These are phyloP conservation scores for Genyomyrus donnyi DNA, from an alignment of 2,113 vertebrate species.

Conservation along the genomic window DNA sequence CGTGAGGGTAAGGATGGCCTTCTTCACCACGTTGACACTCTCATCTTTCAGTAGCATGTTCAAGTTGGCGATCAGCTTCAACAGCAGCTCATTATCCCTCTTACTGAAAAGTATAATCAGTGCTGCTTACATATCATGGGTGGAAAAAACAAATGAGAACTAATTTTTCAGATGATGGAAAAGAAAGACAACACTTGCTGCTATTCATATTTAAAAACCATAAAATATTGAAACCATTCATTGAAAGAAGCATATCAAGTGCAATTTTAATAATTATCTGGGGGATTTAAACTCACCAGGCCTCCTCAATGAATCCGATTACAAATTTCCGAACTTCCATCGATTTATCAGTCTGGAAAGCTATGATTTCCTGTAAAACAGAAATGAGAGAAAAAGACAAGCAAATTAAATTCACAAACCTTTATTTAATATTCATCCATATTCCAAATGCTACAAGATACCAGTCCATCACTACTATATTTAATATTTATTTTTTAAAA, in stretches of 20 bases:
- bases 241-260: not conserved
- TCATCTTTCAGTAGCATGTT: constrained; percentile 88
- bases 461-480: not conserved
- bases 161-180: not conserved
- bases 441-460: not conserved
- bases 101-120: constrained; percentile 60
- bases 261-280: not conserved
- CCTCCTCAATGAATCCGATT: constrained; percentile 91
- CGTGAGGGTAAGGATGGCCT: constrained; percentile 86
- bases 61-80: constrained; percentile 81
- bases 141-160: not conserved
- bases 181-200: not conserved
- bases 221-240: not conserved
- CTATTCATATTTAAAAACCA: not conserved
- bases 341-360: constrained; percentile 87
- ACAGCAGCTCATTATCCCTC: constrained; percentile 81
- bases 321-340: constrained; percentile 87
- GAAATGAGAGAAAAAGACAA: not conserved
- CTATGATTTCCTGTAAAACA: constrained; percentile 75
- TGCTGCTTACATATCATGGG: not conserved
- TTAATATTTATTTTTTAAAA: not conserved
- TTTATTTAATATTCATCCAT: not conserved
- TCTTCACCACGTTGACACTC: constrained; percentile 91
- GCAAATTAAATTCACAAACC: not conserved
- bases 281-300: constrained; percentile 64